A percentile compares a stretch with the other conserved stretches of the same genome.
Evolutionary conservation across 1,140 invertebrate genomes (phyloP).

Genomic region (Bombus superbus): DNA sequence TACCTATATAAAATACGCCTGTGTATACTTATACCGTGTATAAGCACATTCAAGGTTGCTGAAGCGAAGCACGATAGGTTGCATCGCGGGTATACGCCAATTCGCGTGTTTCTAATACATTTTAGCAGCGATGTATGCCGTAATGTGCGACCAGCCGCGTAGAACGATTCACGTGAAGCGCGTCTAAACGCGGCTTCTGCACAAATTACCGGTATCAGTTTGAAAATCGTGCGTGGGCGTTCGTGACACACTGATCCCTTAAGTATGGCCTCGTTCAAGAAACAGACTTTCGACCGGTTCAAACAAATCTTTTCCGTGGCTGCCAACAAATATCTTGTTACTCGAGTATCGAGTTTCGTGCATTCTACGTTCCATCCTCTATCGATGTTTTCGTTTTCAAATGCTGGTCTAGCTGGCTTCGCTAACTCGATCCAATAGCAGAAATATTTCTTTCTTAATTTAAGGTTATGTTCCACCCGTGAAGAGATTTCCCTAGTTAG

Average conservation of each 20-base stretch:
- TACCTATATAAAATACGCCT: neutral
- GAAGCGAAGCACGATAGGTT: slow-evolving; percentile 46
- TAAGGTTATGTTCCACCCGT: neutral
- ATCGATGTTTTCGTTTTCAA: neutral
- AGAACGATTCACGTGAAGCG: slow-evolving; percentile 44
- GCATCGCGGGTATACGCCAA: slow-evolving; percentile 15
- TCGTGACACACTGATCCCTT: slow-evolving; percentile 51
- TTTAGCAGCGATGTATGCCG: slow-evolving; percentile 39
- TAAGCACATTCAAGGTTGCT: slow-evolving; percentile 56
- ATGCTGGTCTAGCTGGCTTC: neutral
- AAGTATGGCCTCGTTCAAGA: slow-evolving; percentile 38
- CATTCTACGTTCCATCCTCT: neutral
- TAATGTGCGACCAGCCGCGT: slow-evolving; percentile 42
- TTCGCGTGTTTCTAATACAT: slow-evolving; percentile 53
- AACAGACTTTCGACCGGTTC: slow-evolving; percentile 30
- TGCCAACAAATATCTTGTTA: neutral
- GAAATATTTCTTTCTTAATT: neutral
- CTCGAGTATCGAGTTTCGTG: slow-evolving; percentile 7
- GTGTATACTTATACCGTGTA: neutral
- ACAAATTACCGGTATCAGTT: slow-evolving; percentile 20
- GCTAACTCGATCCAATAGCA: too few relatives aligned
- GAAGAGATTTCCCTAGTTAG: neutral
- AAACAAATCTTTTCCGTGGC: neutral
- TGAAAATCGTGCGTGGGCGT: slow-evolving; percentile 34
- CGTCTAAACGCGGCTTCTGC: slow-evolving; percentile 23